Conservation (phyloP, 2,113 vertebrate genomes). For the Motacilla alba region DNA sequence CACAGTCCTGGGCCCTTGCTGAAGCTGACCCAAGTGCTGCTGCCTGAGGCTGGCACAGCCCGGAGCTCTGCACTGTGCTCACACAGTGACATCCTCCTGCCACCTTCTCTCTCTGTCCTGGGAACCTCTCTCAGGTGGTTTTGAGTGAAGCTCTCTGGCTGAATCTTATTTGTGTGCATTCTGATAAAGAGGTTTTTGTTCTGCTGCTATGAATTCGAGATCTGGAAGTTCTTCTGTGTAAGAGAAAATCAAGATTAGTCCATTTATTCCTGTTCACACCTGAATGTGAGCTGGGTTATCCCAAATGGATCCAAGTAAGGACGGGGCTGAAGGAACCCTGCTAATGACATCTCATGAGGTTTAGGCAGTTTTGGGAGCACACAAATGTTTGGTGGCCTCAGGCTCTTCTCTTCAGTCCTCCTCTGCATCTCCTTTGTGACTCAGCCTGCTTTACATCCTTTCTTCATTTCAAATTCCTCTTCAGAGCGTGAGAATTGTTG, state of each 20-base stretch:
- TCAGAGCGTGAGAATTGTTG: neutral
- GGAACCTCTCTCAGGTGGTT: neutral
- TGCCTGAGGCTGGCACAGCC: neutral
- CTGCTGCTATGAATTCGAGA: neutral
- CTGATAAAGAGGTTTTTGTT: neutral
- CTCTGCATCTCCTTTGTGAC: slow-evolving; percentile 6
- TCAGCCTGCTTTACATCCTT: slow-evolving; percentile 30
- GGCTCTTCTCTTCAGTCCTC: neutral
- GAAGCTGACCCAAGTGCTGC: neutral
- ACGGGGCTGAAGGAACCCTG: neutral
- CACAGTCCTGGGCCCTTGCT: neutral
- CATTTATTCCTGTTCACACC: neutral
- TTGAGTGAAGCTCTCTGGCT: neutral
- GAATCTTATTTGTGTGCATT: neutral
- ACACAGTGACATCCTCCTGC: neutral
- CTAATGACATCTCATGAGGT: neutral
- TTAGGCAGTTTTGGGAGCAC: neutral
- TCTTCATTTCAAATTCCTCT: neutral
- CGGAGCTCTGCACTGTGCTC: neutral
- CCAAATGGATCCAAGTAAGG: neutral
- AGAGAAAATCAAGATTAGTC: neutral
- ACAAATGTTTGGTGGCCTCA: neutral
- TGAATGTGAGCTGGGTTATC: neutral
- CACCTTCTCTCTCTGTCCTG: neutral
- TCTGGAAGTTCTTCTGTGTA: neutral